Percentiles rank a stretch among this genome's conserved stretches.
Conservation (phyloP, 2,113 vertebrate species). For the Petaurus breviceps region DNA sequence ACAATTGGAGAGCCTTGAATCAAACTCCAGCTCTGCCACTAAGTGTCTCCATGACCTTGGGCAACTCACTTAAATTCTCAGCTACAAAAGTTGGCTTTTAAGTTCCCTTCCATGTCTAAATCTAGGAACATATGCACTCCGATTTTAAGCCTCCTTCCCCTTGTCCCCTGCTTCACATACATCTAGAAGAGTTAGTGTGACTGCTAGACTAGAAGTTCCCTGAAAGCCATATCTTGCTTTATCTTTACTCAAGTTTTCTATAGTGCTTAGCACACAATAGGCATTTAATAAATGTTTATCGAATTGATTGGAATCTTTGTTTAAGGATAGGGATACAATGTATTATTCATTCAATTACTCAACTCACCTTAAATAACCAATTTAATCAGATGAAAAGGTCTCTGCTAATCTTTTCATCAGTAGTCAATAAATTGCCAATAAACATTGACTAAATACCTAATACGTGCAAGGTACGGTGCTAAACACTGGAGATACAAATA, state of each 20-base stretch:
- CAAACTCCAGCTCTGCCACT: background rate
- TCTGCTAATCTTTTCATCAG: background rate
- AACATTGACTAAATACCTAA: background rate
- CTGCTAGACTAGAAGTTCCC: background rate
- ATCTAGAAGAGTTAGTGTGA: background rate
- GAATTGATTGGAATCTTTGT: background rate
- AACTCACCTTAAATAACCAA: background rate
- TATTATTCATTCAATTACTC: background rate
- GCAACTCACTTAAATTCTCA: background rate
- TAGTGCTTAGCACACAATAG: background rate
- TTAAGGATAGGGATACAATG: background rate
- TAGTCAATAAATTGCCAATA: background rate
- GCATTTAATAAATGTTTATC: background rate
- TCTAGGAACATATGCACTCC: background rate
- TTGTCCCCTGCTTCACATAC: background rate
- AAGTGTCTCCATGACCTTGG: background rate
- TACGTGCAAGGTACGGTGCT: background rate
- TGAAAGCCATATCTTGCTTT: background rate
- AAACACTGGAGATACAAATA: background rate
- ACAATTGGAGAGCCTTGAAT: background rate
- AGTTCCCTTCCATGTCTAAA: background rate
- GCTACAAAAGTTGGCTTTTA: background rate
- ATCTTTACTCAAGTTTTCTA: background rate
- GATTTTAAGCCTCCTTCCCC: background rate
- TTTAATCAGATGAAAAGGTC: background rate